Base-by-base conservation (phyloP, 2,797 vertebrate genomes). In the Oryzias dopingdopingensis region DNA sequence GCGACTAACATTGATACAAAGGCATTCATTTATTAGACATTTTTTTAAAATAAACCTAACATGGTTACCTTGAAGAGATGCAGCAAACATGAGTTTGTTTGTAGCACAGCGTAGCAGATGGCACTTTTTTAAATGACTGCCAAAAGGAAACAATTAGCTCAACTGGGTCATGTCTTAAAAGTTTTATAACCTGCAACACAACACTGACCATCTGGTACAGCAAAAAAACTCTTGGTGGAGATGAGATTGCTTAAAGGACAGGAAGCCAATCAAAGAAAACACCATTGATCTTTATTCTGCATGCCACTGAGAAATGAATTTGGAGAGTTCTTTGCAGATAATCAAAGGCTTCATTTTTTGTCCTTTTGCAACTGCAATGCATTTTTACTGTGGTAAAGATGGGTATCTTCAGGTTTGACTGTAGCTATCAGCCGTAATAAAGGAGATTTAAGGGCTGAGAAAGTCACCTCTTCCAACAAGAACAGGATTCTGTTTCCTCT, bases 301-400 rank as follows among this genome's bases (percentile, higher is more conserved):
- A 60, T 61, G 63, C 65, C 64, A 76, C 68, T 82, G 74, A 82
- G 67, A 83, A 83, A 65, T 77, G 58, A 43, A 70, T 76, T 80
- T 74, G 51, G 55, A 55, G 42, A 57, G 14, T 29, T 43, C 37
- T 70, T 58, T 70, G 53, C 17, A 60, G 75, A 81, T 74, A 78
- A 79, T 85, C 70, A 77, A 51, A 72, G 52, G 46, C 72, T 62
- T 78, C 70, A 71, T 58, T 66, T 70, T 70, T 37, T 29, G 18
- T 6, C 26, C 67, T 68, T 47, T 55, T 51, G 65, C 63, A 53
- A 64, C 62, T 50, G 45, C 68, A 70, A 74, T 76, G 40, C 48
- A 79, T 70, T 78, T 51, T 69, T 20, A 12, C 67, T 63, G 50
- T 65, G 75, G 76, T 65, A 44, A 64, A 79, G 78, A 82, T 81